phyloP scores from a whole-genome alignment of 2,888 invertebrate species.

The Eumacrocentrus americanus region DNA sequence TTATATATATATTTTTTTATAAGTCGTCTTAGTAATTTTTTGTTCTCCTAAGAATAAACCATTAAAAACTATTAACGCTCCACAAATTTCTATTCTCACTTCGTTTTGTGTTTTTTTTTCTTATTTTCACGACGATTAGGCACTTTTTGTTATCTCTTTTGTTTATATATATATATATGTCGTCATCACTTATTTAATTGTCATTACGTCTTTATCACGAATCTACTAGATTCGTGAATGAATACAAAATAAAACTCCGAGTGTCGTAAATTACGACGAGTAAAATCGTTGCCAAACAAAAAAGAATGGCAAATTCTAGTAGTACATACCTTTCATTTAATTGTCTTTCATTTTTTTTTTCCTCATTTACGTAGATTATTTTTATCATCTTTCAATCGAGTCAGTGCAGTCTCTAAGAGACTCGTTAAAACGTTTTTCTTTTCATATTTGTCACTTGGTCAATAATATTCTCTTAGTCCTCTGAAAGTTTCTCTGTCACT shows the following conservation, averaged over 20 bases:
- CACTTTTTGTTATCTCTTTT: conserved; percentile 31
- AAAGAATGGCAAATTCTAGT: no score
- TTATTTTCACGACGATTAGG: conserved; percentile 37
- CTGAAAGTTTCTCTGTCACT: conserved; percentile 40
- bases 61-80: conserved; percentile 35
- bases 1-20: neutral
- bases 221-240: neutral
- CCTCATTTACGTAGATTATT: neutral
- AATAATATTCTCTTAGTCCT: neutral
- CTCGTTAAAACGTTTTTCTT: neutral
- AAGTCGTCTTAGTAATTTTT: neutral
- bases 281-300: neutral
- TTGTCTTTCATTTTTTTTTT: neutral
- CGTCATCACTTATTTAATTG: neutral
- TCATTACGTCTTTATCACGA: neutral
- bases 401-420: conserved; percentile 29
- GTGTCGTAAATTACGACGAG: neutral
- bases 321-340: neutral
- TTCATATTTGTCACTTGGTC: neutral
- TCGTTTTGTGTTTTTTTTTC: conserved; percentile 31
- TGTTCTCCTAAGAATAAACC: conserved; percentile 21
- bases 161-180: neutral
- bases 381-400: neutral
- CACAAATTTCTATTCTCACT: conserved; percentile 27
- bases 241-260: neutral